These are phyloP conservation scores for Lathamus discolor DNA, from an alignment of 2,113 vertebrate species.

Conservation along the genomic window DNA sequence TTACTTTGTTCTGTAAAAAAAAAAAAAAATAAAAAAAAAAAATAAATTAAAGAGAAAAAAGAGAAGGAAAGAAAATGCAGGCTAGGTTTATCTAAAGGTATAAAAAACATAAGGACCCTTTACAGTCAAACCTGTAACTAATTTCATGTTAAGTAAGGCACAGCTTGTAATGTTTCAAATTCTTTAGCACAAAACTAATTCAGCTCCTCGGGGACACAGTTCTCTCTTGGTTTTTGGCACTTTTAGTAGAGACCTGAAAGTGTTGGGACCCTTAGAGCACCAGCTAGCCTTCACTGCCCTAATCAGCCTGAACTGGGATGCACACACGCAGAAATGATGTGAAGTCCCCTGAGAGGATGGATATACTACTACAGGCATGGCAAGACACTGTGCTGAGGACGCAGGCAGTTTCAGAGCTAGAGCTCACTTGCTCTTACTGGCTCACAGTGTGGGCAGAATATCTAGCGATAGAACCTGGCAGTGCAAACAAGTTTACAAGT, in stretches of 20 bases:
- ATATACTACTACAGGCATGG: background rate
- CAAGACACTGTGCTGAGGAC: background rate
- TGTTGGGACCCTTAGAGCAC: background rate
- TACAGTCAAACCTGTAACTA: background rate
- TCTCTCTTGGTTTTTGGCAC: background rate
- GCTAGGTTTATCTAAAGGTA: background rate
- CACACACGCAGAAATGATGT: background rate
- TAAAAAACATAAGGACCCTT: background rate
- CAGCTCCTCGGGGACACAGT: background rate
- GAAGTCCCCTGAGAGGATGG: background rate
- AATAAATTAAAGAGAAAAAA: rapidly evolving
- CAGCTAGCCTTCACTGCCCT: background rate
- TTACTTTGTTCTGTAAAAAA: background rate
- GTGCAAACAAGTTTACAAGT: background rate
- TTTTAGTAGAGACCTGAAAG: background rate
- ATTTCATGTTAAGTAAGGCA: background rate
- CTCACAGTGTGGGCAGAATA: background rate
- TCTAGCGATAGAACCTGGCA: background rate
- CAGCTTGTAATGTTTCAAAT: background rate
- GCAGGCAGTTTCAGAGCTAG: background rate
- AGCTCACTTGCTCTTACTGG: background rate
- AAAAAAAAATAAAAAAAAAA: background rate
- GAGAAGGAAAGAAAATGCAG: background rate
- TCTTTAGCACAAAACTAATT: background rate
- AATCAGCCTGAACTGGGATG: background rate